These are phyloP conservation scores for Drosophila multiciliata DNA, from an alignment of 2,888 invertebrate genomes.

Conservation along the genomic window DNA sequence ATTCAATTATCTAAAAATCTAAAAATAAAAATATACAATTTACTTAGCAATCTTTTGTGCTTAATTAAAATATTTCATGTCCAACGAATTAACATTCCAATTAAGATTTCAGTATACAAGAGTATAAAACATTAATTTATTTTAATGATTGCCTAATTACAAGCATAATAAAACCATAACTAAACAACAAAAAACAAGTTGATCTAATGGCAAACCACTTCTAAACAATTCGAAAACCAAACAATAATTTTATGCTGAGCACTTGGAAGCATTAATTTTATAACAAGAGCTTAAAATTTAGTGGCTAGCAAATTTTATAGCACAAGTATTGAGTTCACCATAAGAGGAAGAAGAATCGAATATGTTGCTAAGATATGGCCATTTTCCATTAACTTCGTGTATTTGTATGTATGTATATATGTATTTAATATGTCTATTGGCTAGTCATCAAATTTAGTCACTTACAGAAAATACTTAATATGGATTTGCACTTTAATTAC, in stretches of 20 bases:
- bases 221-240: constrained; percentile 57
- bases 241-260: constrained; percentile 57
- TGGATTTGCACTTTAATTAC: constrained; percentile 32
- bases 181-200: constrained; percentile 56
- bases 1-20: no score
- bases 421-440: background rate
- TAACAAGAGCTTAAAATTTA: constrained; percentile 49
- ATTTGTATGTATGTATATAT: background rate
- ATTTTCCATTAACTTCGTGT: constrained; percentile 26
- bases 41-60: background rate
- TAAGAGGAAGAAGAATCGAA: constrained; percentile 36
- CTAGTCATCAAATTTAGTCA: background rate
- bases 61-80: background rate
- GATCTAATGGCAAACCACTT: constrained; percentile 41
- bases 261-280: constrained; percentile 62
- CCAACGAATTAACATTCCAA: constrained; percentile 38
- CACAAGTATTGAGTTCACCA: constrained; percentile 64
- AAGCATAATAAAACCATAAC: constrained; percentile 64
- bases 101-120: constrained; percentile 39
- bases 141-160: constrained; percentile 62
- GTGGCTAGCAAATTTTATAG: constrained; percentile 59
- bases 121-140: constrained; percentile 25
- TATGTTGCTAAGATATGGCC: constrained; percentile 30
- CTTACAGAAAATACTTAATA: constrained; percentile 1
- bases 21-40: background rate